Evolutionary conservation across 2,797 vertebrate species (phyloP).

Genomic region (Spinus olivaceus): DNA sequence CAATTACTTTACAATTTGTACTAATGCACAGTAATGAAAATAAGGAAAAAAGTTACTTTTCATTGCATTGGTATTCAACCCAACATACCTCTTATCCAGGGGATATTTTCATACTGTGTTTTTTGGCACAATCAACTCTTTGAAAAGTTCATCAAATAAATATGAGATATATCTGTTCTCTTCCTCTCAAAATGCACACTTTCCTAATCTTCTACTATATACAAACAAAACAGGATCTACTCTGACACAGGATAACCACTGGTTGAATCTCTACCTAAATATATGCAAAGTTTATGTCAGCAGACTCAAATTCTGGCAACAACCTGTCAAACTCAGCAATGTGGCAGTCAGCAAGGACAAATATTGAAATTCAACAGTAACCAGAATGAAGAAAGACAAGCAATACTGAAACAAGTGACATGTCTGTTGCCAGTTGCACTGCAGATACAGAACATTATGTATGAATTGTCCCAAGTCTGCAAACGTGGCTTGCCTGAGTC

Average conservation of each 20-base stretch:
- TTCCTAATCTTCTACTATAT: background rate
- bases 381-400: slow-evolving; percentile 11
- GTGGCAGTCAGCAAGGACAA: slow-evolving; percentile 19
- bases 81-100: background rate
- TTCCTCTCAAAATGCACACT: background rate
- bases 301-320: background rate
- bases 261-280: background rate
- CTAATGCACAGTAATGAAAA: background rate
- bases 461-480: background rate
- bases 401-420: background rate
- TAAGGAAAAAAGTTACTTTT: background rate
- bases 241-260: background rate
- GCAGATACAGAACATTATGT: background rate
- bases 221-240: background rate
- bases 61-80: background rate
- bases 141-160: background rate
- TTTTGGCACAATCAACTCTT: background rate
- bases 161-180: background rate
- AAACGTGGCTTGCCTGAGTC: background rate
- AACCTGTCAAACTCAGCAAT: background rate
- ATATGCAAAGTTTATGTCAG: background rate
- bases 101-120: background rate
- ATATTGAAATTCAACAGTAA: slow-evolving; percentile 26
- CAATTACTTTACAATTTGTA: background rate
- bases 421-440: background rate